Evolutionary conservation across 2,888 invertebrate genomes (phyloP).

Genomic region (Phymatocera aterrima): DNA sequence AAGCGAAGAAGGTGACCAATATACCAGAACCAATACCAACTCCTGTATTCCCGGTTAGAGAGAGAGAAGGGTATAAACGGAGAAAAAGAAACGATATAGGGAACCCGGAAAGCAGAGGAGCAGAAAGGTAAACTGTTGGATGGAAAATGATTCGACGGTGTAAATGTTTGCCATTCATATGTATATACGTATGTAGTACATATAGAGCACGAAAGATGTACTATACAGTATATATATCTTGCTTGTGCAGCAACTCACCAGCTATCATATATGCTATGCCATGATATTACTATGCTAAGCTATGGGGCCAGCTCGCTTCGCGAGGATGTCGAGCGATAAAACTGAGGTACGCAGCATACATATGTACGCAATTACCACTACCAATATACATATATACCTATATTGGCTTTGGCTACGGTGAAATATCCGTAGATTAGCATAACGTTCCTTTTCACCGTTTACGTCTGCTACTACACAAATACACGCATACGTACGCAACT

Average conservation of each 20-base stretch:
- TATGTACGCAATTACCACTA: no score
- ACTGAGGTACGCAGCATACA: not conserved
- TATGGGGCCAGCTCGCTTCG: no score
- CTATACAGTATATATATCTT: no score
- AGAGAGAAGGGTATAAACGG: not conserved
- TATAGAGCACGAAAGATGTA: no score
- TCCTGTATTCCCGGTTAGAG: no score
- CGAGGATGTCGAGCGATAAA: constrained; percentile 31
- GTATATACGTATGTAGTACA: no score
- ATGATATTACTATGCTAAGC: no score
- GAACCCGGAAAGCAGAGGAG: constrained; percentile 53
- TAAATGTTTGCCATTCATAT: constrained; percentile 62
- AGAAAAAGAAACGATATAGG: not conserved
- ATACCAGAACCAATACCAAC: no score
- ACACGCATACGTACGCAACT: no score
- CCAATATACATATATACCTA: not conserved
- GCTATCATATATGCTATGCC: no score
- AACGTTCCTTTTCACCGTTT: not conserved
- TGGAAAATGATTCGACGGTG: constrained; percentile 62
- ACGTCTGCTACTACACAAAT: not conserved
- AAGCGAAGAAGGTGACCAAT: no score
- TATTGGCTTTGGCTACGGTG: constrained; percentile 15
- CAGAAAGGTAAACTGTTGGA: constrained; percentile 64
- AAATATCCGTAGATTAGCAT: constrained; percentile 32
- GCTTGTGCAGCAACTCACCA: no score